phyloP scores from a whole-genome alignment of 2,113 vertebrate species.

The Butastur rufipennis region DNA sequence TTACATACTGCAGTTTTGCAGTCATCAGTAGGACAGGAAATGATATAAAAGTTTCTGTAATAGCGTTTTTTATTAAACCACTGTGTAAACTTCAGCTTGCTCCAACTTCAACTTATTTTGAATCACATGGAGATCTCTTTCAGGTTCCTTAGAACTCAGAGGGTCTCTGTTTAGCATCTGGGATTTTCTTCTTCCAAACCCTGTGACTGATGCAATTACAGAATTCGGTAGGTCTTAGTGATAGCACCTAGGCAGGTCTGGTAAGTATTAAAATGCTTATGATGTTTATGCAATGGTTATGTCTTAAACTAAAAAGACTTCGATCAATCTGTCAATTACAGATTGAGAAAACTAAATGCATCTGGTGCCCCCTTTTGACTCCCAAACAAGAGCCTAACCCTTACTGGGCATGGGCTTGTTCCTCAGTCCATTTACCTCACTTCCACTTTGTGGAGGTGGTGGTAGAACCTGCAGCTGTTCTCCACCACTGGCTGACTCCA shows the following conservation, averaged over 20 bases:
- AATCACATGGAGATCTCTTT: background rate
- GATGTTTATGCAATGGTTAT: background rate
- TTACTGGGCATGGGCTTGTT: background rate
- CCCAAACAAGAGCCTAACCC: background rate
- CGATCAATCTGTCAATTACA: background rate
- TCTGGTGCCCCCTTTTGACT: background rate
- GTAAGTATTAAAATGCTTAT: background rate
- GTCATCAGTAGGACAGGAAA: background rate
- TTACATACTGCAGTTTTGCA: background rate
- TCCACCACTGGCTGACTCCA: background rate
- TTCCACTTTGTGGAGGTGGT: background rate
- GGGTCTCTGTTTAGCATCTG: background rate
- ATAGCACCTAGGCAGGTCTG: background rate
- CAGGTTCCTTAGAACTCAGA: background rate
- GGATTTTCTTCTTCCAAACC: background rate
- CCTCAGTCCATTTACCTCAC: background rate
- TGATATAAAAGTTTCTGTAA: background rate
- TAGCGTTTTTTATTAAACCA: background rate
- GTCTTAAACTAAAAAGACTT: background rate
- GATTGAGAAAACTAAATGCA: background rate
- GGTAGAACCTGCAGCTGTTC: background rate
- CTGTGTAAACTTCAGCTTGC: background rate
- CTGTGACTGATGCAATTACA: background rate
- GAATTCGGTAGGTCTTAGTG: background rate
- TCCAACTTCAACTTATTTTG: background rate